Percentiles rank a stretch among this genome's conserved stretches.
phyloP scores from a whole-genome alignment of 2,888 invertebrate genomes.

The Plebejus argus region DNA sequence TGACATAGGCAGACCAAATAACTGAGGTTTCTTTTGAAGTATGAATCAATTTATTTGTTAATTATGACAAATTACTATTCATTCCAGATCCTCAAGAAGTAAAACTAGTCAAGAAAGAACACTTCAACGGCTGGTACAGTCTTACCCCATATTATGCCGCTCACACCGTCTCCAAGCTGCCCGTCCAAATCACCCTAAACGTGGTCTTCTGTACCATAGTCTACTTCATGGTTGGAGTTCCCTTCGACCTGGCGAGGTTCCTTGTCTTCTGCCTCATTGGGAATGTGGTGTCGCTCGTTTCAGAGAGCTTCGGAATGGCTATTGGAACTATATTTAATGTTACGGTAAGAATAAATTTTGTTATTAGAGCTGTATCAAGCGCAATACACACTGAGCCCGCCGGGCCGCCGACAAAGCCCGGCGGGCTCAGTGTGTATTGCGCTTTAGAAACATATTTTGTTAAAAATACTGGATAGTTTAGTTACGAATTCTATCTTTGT shows the following conservation, averaged over 20 bases:
- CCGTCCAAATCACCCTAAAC: constrained; percentile 81
- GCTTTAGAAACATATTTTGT: too few relatives aligned
- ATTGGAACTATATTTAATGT: constrained; percentile 87
- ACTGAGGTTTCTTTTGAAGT: too few relatives aligned
- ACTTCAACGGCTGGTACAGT: constrained; percentile 86
- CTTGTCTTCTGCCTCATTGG: constrained; percentile 84
- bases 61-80: too few relatives aligned
- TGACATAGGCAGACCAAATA: too few relatives aligned
- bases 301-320: constrained; percentile 89
- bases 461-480: too few relatives aligned
- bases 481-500: too few relatives aligned
- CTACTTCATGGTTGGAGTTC: constrained; percentile 86
- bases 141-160: constrained; percentile 84
- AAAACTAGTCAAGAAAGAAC: constrained; percentile 84
- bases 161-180: constrained; percentile 82
- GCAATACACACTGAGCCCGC: too few relatives aligned
- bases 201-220: constrained; percentile 81
- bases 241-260: constrained; percentile 83
- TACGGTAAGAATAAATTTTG: constrained; percentile 68
- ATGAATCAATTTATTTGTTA: too few relatives aligned
- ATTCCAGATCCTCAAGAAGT: constrained; percentile 85
- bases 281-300: constrained; percentile 85
- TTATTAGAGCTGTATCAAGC: too few relatives aligned
- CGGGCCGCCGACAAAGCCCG: too few relatives aligned
- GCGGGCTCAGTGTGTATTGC: too few relatives aligned